Conservation (phyloP, 1,140 invertebrate species). For the Bombus impatiens region DNA sequence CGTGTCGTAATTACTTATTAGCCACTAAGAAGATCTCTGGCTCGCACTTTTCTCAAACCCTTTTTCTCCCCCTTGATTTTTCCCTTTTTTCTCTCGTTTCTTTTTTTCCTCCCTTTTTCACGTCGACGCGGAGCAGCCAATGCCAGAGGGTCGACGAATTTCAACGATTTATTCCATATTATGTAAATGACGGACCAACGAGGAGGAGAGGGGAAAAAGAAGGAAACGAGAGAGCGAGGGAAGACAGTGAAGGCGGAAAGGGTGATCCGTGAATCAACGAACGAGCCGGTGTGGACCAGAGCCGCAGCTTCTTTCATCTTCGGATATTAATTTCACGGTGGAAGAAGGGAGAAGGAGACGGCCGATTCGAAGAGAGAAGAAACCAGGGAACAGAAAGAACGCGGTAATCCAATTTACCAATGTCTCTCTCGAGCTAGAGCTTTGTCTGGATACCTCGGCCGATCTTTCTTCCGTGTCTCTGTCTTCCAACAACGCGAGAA, state of each 20-base stretch:
- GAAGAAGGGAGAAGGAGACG: conserved; percentile 43
- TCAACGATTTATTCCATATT: conserved; percentile 71
- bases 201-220: neutral
- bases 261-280: conserved; percentile 35
- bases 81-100: too few species aligned
- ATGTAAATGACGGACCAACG: conserved; percentile 64
- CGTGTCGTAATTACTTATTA: conserved; percentile 70
- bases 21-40: conserved; percentile 21
- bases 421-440: conserved; percentile 52
- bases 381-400: conserved; percentile 61
- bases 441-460: conserved; percentile 57
- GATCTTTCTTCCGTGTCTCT: conserved; percentile 23
- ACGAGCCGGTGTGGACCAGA: conserved; percentile 39
- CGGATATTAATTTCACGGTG: conserved; percentile 72
- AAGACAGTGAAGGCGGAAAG: conserved; percentile 39
- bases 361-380: conserved; percentile 44
- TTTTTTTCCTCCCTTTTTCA: neutral
- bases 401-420: conserved; percentile 70
- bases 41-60: neutral
- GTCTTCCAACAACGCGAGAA: conserved; percentile 25
- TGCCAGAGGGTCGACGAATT: conserved; percentile 45
- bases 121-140: neutral
- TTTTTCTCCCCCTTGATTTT: neutral
- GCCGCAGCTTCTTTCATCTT: conserved; percentile 71
- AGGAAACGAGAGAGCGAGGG: neutral